Evolutionary conservation across 2,113 vertebrate species (phyloP).

Genomic region (Sminthopsis crassicaudata): DNA sequence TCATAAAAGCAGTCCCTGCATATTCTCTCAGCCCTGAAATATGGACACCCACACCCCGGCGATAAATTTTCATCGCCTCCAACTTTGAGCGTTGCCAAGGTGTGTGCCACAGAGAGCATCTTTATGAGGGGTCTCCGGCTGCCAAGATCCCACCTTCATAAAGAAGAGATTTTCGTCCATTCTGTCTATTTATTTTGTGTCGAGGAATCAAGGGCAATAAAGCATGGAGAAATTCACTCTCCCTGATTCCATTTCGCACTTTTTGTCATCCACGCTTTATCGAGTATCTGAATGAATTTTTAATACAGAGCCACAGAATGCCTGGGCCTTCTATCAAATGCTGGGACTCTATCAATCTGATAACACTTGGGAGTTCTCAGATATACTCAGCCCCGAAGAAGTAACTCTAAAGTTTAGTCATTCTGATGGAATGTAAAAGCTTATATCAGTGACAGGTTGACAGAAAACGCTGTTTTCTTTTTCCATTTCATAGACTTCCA

Average conservation of each 20-base stretch:
- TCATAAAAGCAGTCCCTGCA: conserved; percentile 76
- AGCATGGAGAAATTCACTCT: conserved; percentile 85
- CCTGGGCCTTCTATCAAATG: conserved; percentile 86
- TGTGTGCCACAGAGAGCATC: conserved; percentile 79
- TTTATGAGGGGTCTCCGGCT: conserved; percentile 83
- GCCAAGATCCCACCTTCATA: conserved; percentile 85
- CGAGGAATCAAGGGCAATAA: conserved; percentile 87
- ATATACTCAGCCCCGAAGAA: conserved; percentile 86
- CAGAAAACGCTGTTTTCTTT: conserved; percentile 93
- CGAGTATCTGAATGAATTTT: conserved; percentile 87
- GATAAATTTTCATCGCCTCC: conserved; percentile 80
- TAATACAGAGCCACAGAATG: conserved; percentile 86
- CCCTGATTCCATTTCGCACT: conserved; percentile 83
- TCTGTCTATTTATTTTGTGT: conserved; percentile 87
- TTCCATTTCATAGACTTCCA: conserved; percentile 92
- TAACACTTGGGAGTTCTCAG: conserved; percentile 88
- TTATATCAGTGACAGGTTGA: conserved; percentile 91
- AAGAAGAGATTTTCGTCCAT: conserved; percentile 85
- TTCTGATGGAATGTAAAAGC: conserved; percentile 90
- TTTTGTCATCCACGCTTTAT: conserved; percentile 86
- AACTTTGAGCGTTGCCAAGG: conserved; percentile 74
- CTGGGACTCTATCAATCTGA: conserved; percentile 87
- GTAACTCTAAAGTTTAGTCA: conserved; percentile 91
- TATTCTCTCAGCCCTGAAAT: conserved; percentile 76
- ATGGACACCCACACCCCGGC: conserved; percentile 67